A percentile compares a stretch with the other conserved stretches of the same genome.
Evolutionary conservation across 2,797 vertebrate species (phyloP).

Genomic region (Tokudaia tokunoshimensis): DNA sequence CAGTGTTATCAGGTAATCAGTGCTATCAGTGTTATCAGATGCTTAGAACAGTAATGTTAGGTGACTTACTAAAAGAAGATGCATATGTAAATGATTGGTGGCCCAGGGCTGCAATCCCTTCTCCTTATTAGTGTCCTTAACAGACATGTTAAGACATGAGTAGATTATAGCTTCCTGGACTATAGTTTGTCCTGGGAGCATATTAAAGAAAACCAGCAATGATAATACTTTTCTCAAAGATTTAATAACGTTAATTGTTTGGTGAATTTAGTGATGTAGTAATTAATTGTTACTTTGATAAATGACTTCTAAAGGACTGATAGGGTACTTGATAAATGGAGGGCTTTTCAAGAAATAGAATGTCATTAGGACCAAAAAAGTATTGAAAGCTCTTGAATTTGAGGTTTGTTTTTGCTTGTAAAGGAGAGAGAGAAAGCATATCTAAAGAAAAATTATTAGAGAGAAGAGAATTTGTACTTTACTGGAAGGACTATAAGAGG

Average conservation of each 20-base stretch:
- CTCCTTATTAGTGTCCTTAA: background rate
- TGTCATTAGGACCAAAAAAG: background rate
- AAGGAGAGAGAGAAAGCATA: background rate
- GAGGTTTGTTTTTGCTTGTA: background rate
- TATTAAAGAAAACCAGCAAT: background rate
- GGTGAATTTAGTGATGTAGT: background rate
- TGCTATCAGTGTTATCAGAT: background rate
- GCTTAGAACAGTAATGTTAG: background rate
- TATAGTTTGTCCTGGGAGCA: background rate
- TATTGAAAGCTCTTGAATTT: background rate
- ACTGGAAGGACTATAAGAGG: background rate
- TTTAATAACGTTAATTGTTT: background rate
- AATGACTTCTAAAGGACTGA: background rate
- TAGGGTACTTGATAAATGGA: background rate
- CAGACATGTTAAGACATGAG: background rate
- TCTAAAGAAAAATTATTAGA: background rate
- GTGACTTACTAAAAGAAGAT: background rate
- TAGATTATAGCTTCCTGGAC: background rate
- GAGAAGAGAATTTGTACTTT: background rate
- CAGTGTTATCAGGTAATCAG: background rate
- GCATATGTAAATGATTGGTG: background rate
- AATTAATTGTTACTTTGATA: background rate
- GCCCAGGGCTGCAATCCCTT: background rate
- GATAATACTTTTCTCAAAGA: background rate
- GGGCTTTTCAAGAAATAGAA: background rate